Percentiles rank a stretch among this genome's conserved stretches.
These are phyloP conservation scores for Zingel zingel DNA, from an alignment of 2,113 vertebrate genomes.

Conservation along the genomic window DNA sequence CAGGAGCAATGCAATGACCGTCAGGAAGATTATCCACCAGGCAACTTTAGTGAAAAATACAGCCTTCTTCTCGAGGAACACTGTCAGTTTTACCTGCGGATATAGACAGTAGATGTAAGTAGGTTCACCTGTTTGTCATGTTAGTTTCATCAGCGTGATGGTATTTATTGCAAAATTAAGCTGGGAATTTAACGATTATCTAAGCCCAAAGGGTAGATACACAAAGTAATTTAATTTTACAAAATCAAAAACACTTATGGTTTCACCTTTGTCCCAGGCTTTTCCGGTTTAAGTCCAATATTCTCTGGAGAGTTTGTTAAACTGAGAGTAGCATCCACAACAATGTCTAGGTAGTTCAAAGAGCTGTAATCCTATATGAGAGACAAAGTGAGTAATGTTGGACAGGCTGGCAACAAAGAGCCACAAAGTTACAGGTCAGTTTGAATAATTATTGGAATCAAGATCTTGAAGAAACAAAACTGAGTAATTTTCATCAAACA, in stretches of 20 bases:
- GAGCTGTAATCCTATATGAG: constrained; percentile 89
- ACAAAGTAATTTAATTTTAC: not conserved
- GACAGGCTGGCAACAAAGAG: not conserved
- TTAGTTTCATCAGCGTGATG: not conserved
- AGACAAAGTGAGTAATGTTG: not conserved
- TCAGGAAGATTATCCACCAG: constrained; percentile 81
- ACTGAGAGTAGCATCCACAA: constrained; percentile 87
- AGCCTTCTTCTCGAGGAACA: constrained; percentile 84
- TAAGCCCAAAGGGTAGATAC: not conserved
- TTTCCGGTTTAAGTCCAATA: constrained; percentile 84
- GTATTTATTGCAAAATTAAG: not conserved
- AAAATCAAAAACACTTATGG: not conserved
- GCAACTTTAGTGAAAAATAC: constrained; percentile 63
- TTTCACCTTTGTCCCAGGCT: constrained; percentile 85
- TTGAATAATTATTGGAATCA: constrained; percentile 1
- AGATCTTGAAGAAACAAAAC: not conserved
- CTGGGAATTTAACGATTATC: not conserved
- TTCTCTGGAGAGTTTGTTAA: constrained; percentile 87
- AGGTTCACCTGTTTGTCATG: not conserved
- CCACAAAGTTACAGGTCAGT: not conserved
- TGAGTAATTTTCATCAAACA: not conserved
- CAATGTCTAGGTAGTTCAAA: constrained; percentile 90
- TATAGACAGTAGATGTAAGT: not conserved
- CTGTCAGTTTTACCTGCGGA: constrained; percentile 89
- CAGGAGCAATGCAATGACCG: constrained; percentile 66